Percentiles rank a stretch among this genome's conserved stretches.
phyloP scores from a whole-genome alignment of 2,888 invertebrate genomes.

The Stenolophus ochropezus region DNA sequence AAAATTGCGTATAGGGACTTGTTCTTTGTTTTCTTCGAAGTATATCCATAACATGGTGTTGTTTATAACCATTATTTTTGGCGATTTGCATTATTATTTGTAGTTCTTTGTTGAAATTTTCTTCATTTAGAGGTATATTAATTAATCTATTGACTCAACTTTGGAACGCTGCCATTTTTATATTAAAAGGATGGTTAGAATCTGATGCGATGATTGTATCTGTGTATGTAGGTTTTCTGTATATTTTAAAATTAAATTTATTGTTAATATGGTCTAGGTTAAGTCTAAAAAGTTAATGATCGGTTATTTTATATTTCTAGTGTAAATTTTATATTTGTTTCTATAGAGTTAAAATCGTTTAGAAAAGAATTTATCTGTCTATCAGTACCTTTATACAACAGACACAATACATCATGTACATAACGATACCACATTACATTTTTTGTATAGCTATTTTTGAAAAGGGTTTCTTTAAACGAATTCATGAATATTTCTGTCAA shows the following conservation, averaged over 20 bases:
- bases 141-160: no score
- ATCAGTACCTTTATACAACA: neutral
- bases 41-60: no score
- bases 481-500: neutral
- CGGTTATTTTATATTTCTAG: neutral
- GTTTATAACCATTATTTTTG: no score
- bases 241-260: neutral
- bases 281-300: neutral
- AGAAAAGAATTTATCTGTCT: neutral
- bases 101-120: no score
- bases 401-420: neutral
- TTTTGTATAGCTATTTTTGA: neutral
- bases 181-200: no score
- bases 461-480: neutral
- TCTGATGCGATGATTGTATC: neutral
- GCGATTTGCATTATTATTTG: no score
- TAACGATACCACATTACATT: neutral
- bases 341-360: neutral
- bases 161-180: no score
- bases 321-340: neutral
- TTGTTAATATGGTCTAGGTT: neutral
- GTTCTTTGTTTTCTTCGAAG: no score
- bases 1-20: no score
- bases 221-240: neutral
- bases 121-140: no score